phyloP scores from a whole-genome alignment of 2,888 invertebrate species.

The Thymelicus sylvestris region DNA sequence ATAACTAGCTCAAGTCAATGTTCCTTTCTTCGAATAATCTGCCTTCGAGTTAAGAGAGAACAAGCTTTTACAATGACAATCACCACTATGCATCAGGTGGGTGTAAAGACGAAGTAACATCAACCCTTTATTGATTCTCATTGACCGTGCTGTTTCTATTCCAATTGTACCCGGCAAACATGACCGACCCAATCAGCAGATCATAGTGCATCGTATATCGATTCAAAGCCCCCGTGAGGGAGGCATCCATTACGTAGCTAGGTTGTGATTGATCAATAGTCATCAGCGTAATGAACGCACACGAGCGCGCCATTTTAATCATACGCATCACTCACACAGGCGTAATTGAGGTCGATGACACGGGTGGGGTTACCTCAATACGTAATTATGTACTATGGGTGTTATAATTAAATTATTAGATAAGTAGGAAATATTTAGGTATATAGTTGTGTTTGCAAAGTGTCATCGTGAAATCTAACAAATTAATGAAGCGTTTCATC shows the following conservation, averaged over 20 bases:
- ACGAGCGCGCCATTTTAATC: conserved; percentile 39
- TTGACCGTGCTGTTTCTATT: background rate
- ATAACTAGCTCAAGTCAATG: too few species aligned
- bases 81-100: background rate
- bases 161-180: conserved; percentile 5
- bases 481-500: too few species aligned
- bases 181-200: conserved; percentile 5
- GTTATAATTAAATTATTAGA: background rate
- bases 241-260: conserved; percentile 48
- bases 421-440: background rate
- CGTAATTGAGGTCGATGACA: conserved; percentile 48
- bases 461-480: background rate
- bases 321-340: conserved; percentile 39
- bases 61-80: too few species aligned
- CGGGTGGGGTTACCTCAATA: conserved; percentile 38
- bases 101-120: background rate
- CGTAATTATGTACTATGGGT: conserved; percentile 27
- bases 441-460: background rate
- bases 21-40: too few species aligned
- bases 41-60: too few species aligned
- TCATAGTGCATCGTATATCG: conserved; percentile 26
- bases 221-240: conserved; percentile 28
- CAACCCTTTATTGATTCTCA: background rate
- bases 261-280: conserved; percentile 60
- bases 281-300: conserved; percentile 48